phyloP scores from a whole-genome alignment of 2,797 vertebrate species.

The Capromys pilorides region DNA sequence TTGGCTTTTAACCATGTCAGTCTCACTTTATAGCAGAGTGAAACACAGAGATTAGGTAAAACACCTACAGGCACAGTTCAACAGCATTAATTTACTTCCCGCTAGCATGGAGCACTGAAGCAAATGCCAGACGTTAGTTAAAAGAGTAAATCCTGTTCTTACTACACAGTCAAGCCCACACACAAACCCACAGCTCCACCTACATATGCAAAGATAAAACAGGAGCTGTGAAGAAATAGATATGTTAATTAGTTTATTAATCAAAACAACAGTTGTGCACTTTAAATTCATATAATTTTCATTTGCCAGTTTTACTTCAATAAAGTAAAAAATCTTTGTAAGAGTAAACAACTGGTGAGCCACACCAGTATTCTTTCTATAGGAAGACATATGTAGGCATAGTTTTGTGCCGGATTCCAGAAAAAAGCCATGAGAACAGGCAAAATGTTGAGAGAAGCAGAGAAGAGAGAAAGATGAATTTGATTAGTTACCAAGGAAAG shows the following conservation, averaged over 20 bases:
- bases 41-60: background rate
- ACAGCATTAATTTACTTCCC: background rate
- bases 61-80: background rate
- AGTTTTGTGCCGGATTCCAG: background rate
- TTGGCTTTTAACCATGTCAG: background rate
- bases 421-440: background rate
- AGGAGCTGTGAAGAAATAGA: background rate
- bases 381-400: background rate
- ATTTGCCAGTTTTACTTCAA: background rate
- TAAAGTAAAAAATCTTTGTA: background rate
- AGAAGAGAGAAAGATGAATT: background rate
- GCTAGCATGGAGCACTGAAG: background rate
- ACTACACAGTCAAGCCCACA: no score
- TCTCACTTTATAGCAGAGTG: background rate
- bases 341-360: background rate
- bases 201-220: background rate
- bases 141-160: background rate
- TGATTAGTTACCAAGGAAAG: constrained; percentile 38
- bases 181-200: background rate
- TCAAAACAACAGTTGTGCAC: background rate
- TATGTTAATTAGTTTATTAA: background rate
- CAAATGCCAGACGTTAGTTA: background rate
- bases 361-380: background rate
- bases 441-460: background rate
- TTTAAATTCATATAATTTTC: background rate